Evolutionary conservation across 2,888 invertebrate genomes (phyloP).

Genomic region (Leucozona laternaria): DNA sequence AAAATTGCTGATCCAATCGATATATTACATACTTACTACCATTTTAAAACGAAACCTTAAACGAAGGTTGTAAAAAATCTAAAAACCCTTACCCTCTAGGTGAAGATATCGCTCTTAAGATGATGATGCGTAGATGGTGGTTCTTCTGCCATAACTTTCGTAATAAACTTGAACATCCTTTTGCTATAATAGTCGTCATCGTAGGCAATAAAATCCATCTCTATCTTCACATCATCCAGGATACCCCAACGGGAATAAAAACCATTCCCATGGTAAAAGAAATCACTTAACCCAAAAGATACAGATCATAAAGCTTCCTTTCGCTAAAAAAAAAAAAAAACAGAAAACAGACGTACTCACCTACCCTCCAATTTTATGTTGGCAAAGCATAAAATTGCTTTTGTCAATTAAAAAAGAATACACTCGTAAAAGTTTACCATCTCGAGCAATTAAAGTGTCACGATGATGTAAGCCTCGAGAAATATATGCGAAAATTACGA

Average conservation of each 20-base stretch:
- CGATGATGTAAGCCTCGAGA: conserved; percentile 9
- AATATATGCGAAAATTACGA: background rate
- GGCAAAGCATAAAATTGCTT: conserved; percentile 9
- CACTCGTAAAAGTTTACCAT: conserved; percentile 58
- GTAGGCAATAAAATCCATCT: background rate
- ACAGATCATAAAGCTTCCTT: conserved; percentile 8
- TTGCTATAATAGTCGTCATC: background rate
- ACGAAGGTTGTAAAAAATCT: conserved; percentile 1
- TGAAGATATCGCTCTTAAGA: conserved; percentile 4
- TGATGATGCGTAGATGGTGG: conserved; percentile 6
- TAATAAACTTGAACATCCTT: conserved; percentile 19
- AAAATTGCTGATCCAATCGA: conserved; percentile 32
- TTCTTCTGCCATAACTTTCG: background rate
- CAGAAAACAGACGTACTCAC: background rate
- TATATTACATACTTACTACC: background rate
- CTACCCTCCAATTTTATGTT: background rate
- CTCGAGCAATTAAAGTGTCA: conserved; percentile 63
- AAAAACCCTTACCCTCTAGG: background rate
- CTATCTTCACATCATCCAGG: background rate
- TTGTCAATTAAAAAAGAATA: conserved; percentile 56
- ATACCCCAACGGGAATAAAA: background rate
- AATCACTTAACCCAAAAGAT: conserved; percentile 26
- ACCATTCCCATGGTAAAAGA: background rate
- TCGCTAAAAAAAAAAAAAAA: background rate
- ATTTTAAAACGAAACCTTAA: background rate